Base-by-base conservation (phyloP, 2,888 invertebrate genomes). In the Hyposoter didymator region DNA sequence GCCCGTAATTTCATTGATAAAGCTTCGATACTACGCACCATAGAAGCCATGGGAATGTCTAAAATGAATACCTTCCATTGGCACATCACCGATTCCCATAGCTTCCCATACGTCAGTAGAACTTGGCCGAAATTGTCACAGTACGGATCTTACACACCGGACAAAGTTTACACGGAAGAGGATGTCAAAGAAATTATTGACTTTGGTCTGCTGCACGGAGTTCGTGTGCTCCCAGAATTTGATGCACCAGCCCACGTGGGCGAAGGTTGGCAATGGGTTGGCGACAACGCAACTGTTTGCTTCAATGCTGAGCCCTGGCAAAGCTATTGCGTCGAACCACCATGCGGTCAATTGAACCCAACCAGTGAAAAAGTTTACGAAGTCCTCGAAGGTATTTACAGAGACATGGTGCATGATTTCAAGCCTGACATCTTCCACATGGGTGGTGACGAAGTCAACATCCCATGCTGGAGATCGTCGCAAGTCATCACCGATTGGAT, bases 41-140 rank as follows among this genome's bases (percentile, higher is more conserved):
- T 99, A 89, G 98, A 98, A 90, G 98, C 96, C 0, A 99, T 99
- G 98, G 96, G 97, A 0, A 96, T 97, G 92, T 97, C 97, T 43
- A 99, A 99, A 93, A 92, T 99, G 90, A 99, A 99, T 92, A 97
- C 97, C 0, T 97, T 99, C 94, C 99, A 99, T 92, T 99, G 99
- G 99, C 98, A 98, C 91, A 97, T 98, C 76, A 98, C 97, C 0
- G 99, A 99, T 94, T 97, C 97, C 22, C 98, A 99, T 88, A 98
- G 99, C 89, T 99, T 99, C 93, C 99, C 99, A 0, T 97, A 98
- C 90, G 96, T 97, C 81, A 96, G 97, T 0, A 95, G 95, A 90
- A 95, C 96, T n/a, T 95, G 95, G 87, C 98, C 98, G 0, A 95
- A 97, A 67, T 93, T 98, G 14, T 95, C 96, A 4, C 96, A 95